Base-by-base conservation (phyloP, 2,797 vertebrate genomes). In the Acanthurus lineatus region DNA sequence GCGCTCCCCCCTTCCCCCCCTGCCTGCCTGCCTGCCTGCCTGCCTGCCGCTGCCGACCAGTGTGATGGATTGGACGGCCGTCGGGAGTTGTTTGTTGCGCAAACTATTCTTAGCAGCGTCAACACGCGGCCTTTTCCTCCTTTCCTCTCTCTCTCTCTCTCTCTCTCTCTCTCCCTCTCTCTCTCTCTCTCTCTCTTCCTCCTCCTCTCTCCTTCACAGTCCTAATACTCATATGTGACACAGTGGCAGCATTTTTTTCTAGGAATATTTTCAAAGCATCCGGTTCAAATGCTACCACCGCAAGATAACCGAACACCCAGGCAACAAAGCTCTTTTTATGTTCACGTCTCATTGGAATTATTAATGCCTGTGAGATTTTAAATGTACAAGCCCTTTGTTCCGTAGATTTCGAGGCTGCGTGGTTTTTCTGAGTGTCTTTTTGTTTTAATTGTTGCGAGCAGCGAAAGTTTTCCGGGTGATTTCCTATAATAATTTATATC, bases 71-170 rank as follows among this genome's bases (percentile, higher is more conserved):
- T 88, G 91, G 88, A 83, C 82, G 88, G 87, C 91, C 87, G 89
- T 87, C 86, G 86, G 91, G 91, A 89, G 88, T 89, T 93, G 91
- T 94, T 94, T 92, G 93, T 94, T 93, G 90, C 89, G 69, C 91
- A 92, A 91, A 93, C 91, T 94, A 93, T 93, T 94, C 92, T 95
- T 93, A 93, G 92, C 87, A 88, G 81, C 90, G 93, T 93, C 81
- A 85, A 84, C 89, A 68, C 73, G 14, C 72, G 25, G 81, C 76
- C 63, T 78, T 70, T 67, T 47, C 69, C 67, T 74, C 75, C 61
- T 25, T 32, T 59, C 45, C 79, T 45, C 35, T 68, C 28, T 32
- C 28, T 32, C 28, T 5, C 5, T 32, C 28, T 32, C 28, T 32
- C 28, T 28, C 25, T 25, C 25, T 3, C 3, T 3, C 25, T 25